phyloP scores from a whole-genome alignment of 2,113 vertebrate genomes.

The Dinomys branickii region DNA sequence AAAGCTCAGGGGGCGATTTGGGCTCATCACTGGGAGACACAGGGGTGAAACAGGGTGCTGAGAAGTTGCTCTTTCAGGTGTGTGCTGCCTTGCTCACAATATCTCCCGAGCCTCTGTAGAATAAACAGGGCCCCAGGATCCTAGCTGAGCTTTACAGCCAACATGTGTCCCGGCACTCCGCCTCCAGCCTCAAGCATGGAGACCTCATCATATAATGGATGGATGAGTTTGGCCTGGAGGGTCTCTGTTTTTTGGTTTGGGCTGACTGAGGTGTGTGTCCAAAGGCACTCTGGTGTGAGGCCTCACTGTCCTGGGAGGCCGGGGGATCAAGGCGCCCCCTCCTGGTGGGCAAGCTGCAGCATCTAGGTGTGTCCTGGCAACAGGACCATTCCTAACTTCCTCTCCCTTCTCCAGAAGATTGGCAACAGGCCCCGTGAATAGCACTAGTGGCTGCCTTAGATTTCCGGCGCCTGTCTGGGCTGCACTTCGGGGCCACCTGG shows the following conservation, averaged over 20 bases:
- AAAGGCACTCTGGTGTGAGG: neutral
- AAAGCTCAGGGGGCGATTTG: neutral
- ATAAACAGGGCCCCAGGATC: neutral
- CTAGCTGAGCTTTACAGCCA: neutral
- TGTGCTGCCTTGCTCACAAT: neutral
- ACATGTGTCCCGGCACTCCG: neutral
- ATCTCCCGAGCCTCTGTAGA: neutral
- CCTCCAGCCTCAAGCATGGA: neutral
- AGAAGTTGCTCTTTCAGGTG: neutral
- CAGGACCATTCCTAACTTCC: neutral
- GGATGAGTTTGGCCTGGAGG: neutral
- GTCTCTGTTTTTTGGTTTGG: neutral
- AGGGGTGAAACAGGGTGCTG: neutral
- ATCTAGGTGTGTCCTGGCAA: neutral
- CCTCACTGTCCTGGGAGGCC: neutral
- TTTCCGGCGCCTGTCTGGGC: neutral
- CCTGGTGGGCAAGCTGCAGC: neutral
- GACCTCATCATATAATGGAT: neutral
- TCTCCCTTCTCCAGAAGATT: neutral
- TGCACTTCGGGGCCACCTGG: neutral
- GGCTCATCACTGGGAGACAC: neutral
- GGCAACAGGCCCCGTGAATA: neutral
- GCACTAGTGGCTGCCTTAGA: neutral
- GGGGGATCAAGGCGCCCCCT: neutral
- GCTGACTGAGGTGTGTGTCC: neutral